Conservation (phyloP, 2,113 vertebrate species). For the Phoxinus phoxinus region DNA sequence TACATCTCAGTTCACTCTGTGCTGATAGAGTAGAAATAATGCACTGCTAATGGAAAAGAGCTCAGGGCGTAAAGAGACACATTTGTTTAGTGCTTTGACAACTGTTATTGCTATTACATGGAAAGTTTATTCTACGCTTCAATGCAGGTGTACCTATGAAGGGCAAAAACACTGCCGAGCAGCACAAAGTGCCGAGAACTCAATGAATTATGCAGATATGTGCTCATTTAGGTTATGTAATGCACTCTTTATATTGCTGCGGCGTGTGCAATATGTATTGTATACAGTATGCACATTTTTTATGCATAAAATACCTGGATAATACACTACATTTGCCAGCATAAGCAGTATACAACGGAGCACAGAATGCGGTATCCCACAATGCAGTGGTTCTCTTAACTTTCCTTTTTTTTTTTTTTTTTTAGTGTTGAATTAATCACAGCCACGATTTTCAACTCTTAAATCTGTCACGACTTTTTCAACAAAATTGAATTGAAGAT, state of each 20-base stretch:
- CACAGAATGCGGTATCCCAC: background rate
- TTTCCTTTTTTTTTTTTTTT: too few relatives aligned
- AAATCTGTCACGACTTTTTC: too few relatives aligned
- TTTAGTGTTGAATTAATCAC: background rate
- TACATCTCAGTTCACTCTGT: background rate
- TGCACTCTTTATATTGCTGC: background rate
- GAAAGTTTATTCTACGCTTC: background rate
- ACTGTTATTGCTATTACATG: background rate
- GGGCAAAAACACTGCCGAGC: background rate
- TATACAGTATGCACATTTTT: background rate
- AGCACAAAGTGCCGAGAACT: background rate
- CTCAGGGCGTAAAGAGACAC: background rate
- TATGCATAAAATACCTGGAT: background rate
- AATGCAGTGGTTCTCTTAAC: background rate
- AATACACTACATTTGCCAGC: background rate
- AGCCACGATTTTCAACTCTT: background rate
- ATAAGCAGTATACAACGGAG: background rate
- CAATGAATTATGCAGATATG: background rate
- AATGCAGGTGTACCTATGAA: background rate
- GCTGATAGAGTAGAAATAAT: background rate
- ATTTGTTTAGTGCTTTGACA: background rate
- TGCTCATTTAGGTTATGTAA: background rate
- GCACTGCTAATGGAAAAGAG: slow-evolving; percentile 11
- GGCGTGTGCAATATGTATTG: background rate
- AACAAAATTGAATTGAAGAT: too few relatives aligned